phyloP scores from a whole-genome alignment of 1,140 invertebrate genomes.

The Psilanteris sp. region DNA sequence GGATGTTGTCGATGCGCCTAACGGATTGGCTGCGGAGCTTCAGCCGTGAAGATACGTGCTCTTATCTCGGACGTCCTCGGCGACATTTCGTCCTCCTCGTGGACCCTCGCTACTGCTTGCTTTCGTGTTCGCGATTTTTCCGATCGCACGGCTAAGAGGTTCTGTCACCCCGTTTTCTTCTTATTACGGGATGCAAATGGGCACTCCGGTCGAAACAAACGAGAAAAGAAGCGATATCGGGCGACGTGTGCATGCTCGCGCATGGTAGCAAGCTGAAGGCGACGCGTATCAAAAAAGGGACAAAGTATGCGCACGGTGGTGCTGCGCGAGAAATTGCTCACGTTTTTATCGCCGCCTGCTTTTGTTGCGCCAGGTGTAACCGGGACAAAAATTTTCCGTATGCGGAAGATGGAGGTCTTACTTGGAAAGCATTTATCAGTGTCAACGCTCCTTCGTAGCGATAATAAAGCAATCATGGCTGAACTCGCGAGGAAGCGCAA shows the following conservation, averaged over 20 bases:
- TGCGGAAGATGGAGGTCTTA: conserved; percentile 24
- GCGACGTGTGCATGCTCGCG: conserved; percentile 14
- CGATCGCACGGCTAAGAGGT: conserved; percentile 30
- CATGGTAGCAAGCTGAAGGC: conserved; percentile 13
- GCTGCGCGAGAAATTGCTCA: conserved; percentile 39
- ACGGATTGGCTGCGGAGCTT: conserved; percentile 49
- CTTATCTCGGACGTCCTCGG: conserved; percentile 57
- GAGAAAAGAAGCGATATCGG: conserved; percentile 42
- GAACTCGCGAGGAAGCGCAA: not conserved
- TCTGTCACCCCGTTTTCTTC: conserved; percentile 58
- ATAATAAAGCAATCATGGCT: conserved; percentile 25
- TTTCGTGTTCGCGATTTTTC: conserved; percentile 63
- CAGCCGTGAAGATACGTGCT: conserved; percentile 27
- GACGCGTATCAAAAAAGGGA: conserved; percentile 40
- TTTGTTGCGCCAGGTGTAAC: conserved; percentile 31
- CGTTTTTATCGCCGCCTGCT: conserved; percentile 36
- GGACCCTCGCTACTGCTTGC: conserved; percentile 34
- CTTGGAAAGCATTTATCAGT: conserved; percentile 32
- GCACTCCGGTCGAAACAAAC: conserved; percentile 32
- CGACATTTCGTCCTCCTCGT: conserved; percentile 50
- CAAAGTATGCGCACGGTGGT: conserved; percentile 22
- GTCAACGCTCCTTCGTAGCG: conserved; percentile 11
- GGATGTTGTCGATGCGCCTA: conserved; percentile 54
- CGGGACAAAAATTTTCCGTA: conserved; percentile 34
- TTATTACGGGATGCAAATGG: conserved; percentile 70